A percentile compares a stretch with the other conserved stretches of the same genome.
Evolutionary conservation across 1,140 invertebrate genomes (phyloP).

Genomic region (Cherax destructor): DNA sequence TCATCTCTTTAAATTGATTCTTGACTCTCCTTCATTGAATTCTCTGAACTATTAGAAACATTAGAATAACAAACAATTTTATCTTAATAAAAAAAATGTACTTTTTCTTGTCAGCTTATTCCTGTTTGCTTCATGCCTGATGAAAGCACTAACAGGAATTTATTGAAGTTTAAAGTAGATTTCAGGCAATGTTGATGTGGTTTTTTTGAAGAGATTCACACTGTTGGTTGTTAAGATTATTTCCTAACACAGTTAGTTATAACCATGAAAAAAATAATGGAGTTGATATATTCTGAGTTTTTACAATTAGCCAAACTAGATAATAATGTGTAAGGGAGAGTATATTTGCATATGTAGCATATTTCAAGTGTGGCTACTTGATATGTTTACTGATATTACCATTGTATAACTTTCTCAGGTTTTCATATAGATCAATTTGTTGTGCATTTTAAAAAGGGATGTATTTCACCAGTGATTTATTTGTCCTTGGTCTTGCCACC

Average conservation of each 20-base stretch:
- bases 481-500: constrained; percentile 11
- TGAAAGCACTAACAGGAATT: neutral
- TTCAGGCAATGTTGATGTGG: no score
- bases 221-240: no score
- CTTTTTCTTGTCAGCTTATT: no score
- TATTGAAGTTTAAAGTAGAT: no score
- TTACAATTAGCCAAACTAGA: neutral
- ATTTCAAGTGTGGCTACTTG: neutral
- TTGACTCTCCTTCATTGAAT: no score
- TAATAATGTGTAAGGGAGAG: neutral
- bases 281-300: neutral
- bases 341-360: neutral
- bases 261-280: neutral
- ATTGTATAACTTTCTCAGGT: constrained; percentile 5
- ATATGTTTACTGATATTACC: neutral
- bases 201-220: no score
- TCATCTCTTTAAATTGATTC: neutral
- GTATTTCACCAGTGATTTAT: neutral
- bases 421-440: neutral
- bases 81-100: neutral
- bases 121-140: neutral
- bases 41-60: no score
- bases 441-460: neutral
- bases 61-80: no score
- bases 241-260: no score